Conservation (phyloP, 2,888 invertebrate genomes). For the Phortica magna region DNA sequence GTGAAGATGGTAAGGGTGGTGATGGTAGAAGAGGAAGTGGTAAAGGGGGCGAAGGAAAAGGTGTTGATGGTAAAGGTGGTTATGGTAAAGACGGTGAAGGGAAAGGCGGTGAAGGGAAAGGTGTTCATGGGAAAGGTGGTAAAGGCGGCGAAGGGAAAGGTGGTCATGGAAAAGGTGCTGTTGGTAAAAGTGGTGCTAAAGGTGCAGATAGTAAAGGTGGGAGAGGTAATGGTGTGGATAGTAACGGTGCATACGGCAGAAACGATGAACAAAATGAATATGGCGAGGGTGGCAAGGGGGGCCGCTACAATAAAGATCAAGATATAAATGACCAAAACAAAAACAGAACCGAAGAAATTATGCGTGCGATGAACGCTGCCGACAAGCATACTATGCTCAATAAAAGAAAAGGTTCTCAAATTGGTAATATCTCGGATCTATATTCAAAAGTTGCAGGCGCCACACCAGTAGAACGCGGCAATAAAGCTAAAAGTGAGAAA, state of each 20-base stretch:
- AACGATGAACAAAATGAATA: not conserved
- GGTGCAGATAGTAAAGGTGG: not conserved
- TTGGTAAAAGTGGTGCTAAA: too few relatives aligned
- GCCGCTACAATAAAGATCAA: not conserved
- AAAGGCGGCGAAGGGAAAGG: not conserved
- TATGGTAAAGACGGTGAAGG: not conserved
- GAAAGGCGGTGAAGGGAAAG: not conserved
- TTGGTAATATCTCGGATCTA: not conserved
- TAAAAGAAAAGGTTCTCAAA: not conserved
- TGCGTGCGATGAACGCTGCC: not conserved
- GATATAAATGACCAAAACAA: not conserved
- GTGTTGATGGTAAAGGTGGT: not conserved
- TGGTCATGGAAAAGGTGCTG: not conserved
- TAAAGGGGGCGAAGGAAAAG: not conserved
- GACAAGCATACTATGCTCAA: not conserved
- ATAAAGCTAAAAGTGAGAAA: too few relatives aligned
- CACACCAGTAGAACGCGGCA: too few relatives aligned
- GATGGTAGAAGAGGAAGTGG: not conserved
- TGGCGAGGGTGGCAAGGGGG: not conserved
- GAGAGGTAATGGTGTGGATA: not conserved
- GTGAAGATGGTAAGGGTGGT: not conserved
- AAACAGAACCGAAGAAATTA: not conserved
- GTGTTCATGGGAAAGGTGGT: not conserved
- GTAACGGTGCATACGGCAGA: not conserved
- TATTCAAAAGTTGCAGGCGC: slow-evolving; percentile 10